Base-by-base conservation (phyloP, 2,888 invertebrate species). In the Myathropa florea region DNA sequence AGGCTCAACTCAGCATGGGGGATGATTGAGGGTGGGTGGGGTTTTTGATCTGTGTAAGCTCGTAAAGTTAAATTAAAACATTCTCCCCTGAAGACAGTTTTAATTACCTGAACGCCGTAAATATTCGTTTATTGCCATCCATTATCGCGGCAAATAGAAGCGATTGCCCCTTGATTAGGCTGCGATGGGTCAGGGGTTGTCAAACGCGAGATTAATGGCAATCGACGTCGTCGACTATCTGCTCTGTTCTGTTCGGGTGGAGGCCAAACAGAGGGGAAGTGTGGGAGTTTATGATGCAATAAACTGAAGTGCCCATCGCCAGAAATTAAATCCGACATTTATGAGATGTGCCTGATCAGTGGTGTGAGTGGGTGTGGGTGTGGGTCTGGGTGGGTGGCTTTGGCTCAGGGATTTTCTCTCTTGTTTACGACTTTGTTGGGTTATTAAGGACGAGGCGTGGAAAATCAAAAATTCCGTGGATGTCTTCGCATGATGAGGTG, bases 61-160 rank as follows among this genome's bases (percentile, higher is more conserved):
- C 39, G 39, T 46, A 46, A 46, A 46, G 39, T 46, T 46, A 46
- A 46, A 46, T 46, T 46, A 46, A 46, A 46, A 46, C 57, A 57
- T 57, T 39, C 46, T 12, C 10, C 7, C 10, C 36, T 23, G 23
- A 21, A 46, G 28, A 70, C 36, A 12, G 18, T 61, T 72, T 60
- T 72, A 72, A 72, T 72, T 72, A 72, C 72, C 46, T 23, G 39
- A 33, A 24, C 46, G 60, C 39, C 70, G 39, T 71, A 71, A 71
- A 71, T 60, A 18, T 26, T 39, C 39, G 72, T 72, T 72, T 61
- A 72, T 61, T 72, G 72, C 61, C 30, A 10, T 24, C 36, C 46
- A 61, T 61, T 46, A 61, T 61, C 24, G 39, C 28, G 39, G 28
- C 59, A 21, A 39, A 39, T 71, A 60, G 60, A 24, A 60, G 59